Conservation (phyloP, 1,140 invertebrate species). For the Drosophila navojoa region DNA sequence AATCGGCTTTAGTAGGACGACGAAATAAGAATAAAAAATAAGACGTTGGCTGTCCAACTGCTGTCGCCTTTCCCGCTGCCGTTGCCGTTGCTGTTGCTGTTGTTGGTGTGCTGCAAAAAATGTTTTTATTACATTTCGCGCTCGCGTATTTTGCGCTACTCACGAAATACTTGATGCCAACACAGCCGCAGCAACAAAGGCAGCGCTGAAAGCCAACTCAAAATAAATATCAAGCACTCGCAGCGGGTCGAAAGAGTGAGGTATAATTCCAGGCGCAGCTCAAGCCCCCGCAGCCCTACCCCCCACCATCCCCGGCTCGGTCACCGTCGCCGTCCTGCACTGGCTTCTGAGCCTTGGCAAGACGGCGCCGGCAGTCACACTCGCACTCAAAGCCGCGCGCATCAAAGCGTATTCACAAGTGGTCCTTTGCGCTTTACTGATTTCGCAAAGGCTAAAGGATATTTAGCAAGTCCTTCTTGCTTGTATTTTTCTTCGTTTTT, state of each 20-base stretch:
- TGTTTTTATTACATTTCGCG: conserved; percentile 82
- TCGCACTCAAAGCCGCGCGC: conserved; percentile 72
- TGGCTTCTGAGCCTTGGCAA: conserved; percentile 7
- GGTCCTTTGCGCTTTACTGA: conserved; percentile 78
- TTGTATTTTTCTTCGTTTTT: background rate
- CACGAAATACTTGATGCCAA: conserved; percentile 78
- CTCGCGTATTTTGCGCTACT: conserved; percentile 77
- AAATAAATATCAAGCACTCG: conserved; percentile 69
- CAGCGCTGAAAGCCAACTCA: conserved; percentile 45
- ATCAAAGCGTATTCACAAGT: conserved; percentile 83
- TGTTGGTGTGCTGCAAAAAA: conserved; percentile 66
- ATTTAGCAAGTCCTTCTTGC: conserved; percentile 72
- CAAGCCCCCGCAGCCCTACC: background rate
- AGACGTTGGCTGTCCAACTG: conserved; percentile 57
- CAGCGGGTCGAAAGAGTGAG: conserved; percentile 23
- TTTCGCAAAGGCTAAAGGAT: conserved; percentile 78
- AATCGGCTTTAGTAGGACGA: conserved; percentile 65
- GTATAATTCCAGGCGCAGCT: conserved; percentile 42
- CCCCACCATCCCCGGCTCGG: no score
- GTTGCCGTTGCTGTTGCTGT: background rate
- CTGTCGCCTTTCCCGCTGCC: background rate
- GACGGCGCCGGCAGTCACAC: conserved; percentile 59
- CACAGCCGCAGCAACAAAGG: conserved; percentile 42
- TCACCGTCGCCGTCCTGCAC: background rate
- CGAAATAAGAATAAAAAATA: conserved; percentile 63